Conservation (phyloP, 2,113 vertebrate genomes). For the Tautogolabrus adspersus region DNA sequence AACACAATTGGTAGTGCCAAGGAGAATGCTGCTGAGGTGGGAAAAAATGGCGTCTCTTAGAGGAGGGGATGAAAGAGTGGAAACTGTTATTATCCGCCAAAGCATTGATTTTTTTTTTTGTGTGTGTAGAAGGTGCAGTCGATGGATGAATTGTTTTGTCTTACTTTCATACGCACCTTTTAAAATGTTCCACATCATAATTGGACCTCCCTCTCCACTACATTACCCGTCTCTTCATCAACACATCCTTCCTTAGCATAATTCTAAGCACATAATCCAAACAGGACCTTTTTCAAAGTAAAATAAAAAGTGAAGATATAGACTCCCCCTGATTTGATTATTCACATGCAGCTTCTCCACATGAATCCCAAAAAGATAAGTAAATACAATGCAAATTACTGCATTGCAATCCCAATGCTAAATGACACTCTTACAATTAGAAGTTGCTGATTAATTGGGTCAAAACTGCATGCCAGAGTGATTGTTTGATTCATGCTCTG, state of each 20-base stretch:
- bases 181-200: conserved; percentile 44
- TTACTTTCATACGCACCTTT: conserved; percentile 29
- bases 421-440: conserved; percentile 53
- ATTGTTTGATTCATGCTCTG: conserved; percentile 57
- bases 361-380: conserved; percentile 38
- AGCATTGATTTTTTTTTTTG: conserved; percentile 43
- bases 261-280: conserved; percentile 36
- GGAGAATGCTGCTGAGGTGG: conserved; percentile 57
- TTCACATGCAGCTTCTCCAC: conserved; percentile 38
- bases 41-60: conserved; percentile 51
- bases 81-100: conserved; percentile 35
- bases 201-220: conserved; percentile 38
- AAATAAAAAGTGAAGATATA: conserved; percentile 12
- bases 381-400: conserved; percentile 63
- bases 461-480: conserved; percentile 59
- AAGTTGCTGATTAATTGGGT: conserved; percentile 75
- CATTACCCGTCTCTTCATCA: conserved; percentile 35
- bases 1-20: conserved; percentile 64
- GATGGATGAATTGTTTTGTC: conserved; percentile 45
- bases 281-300: conserved; percentile 17
- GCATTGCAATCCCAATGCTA: conserved; percentile 53
- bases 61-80: conserved; percentile 40
- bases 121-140: conserved; percentile 21
- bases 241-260: conserved; percentile 12
- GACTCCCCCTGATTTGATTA: conserved; percentile 40